Base-by-base conservation (phyloP, 2,888 invertebrate species). In the Lysandra coridon region DNA sequence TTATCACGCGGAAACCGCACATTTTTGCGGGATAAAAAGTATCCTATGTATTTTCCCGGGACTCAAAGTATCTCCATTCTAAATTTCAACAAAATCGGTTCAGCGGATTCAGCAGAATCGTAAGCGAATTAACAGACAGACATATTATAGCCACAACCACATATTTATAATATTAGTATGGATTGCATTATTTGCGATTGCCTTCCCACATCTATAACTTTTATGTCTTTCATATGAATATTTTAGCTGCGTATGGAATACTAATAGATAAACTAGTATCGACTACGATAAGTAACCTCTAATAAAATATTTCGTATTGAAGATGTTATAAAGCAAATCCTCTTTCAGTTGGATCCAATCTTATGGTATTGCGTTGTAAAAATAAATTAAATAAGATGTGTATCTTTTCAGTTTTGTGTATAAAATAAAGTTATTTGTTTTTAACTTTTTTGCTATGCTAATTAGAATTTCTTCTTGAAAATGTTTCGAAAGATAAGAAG, bases 231-330 rank as follows among this genome's bases (percentile, higher is more conserved):
- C 69, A 12, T 69, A 33, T 69, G 33, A 69, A 69, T 69, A 14
- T 69, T 69, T 69, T 69, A 14, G 33, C 69, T 33, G 69, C 69
- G 69, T 69, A 14, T 69, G 14, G 69, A 69, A 69, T 69, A 69
- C 69, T 69, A 69, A 69, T 33, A 69, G 69, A 7, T 64, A 64
- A 64, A 64, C 23, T 10, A 64, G 64, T 30, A 64, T 64, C 30
- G 23, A 2, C 53, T 53, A 53, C 53, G 53, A 53, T 3, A 53
- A 53, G 53, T 53, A 53, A 53, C 53, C 53, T 53, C 53, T 53
- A 53, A 53, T 53, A 53, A 53, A 53, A 53, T 53, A 53, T 53
- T 53, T 53, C 53, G 4, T 57, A 57, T 57, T 17, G 17, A 17
- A 57, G 14, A 57, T 17, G 17, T 17, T 49, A 49, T 49, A 49